These are phyloP conservation scores for Parochlus steinenii DNA, from an alignment of 2,888 invertebrate genomes.

Conservation along the genomic window DNA sequence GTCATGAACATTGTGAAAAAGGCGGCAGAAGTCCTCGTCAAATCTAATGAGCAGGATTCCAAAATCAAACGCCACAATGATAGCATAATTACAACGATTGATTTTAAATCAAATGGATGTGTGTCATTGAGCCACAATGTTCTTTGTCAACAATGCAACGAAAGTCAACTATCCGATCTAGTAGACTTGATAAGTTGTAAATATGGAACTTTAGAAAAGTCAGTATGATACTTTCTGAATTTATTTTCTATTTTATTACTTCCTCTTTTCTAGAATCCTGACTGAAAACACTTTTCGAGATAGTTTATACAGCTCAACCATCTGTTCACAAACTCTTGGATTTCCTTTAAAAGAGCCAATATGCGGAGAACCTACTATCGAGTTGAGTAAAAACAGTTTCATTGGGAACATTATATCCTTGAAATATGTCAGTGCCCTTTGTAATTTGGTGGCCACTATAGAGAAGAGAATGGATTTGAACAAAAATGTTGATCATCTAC, in stretches of 20 bases:
- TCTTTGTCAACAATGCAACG: constrained; percentile 4
- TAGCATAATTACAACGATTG: constrained; percentile 2
- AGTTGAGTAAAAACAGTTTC: no score
- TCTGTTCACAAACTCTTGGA: constrained; percentile 5
- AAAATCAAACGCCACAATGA: constrained; percentile 27
- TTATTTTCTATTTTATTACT: no score
- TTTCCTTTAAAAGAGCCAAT: constrained; percentile 8
- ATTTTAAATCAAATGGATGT: no score
- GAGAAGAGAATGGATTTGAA: no score
- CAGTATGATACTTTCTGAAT: no score
- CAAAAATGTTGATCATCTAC: no score
- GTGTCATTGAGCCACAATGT: constrained; percentile 8
- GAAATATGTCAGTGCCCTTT: constrained; percentile 58
- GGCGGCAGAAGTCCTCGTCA: constrained; percentile 71
- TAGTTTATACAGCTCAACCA: constrained; percentile 1
- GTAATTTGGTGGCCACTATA: constrained; percentile 51
- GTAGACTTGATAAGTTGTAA: constrained; percentile 7
- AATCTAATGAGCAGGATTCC: constrained; percentile 47
- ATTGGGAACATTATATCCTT: no score
- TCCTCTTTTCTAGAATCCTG: no score
- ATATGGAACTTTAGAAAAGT: no score
- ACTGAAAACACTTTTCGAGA: no score
- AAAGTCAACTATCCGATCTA: constrained; percentile 1
- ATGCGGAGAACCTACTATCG: neutral
- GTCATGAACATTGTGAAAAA: constrained; percentile 86